Percentiles rank a stretch among this genome's conserved stretches.
Conservation (phyloP, 2,113 vertebrate species). For the Smithornis capensis region DNA sequence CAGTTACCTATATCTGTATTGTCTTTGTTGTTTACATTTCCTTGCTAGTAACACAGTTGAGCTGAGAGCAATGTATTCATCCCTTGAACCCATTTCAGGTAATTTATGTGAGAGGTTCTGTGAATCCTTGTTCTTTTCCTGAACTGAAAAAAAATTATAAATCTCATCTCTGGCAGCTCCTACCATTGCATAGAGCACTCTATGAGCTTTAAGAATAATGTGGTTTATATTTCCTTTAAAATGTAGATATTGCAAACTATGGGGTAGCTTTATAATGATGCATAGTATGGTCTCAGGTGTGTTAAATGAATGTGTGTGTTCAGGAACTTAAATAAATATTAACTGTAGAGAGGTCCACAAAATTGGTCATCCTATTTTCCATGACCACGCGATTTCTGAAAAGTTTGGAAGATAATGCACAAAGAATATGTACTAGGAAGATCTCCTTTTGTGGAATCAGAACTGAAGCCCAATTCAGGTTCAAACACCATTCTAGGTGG, state of each 20-base stretch:
- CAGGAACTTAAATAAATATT: neutral
- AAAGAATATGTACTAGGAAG: neutral
- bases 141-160: neutral
- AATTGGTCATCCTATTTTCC: neutral
- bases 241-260: conserved; percentile 31
- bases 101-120: neutral
- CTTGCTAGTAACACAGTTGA: neutral
- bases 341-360: neutral
- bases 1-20: neutral
- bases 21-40: neutral
- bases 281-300: neutral
- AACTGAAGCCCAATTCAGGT: neutral
- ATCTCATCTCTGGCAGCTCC: neutral
- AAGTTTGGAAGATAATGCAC: neutral
- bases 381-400: neutral
- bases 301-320: neutral
- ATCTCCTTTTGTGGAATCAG: neutral
- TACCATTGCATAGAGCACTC: neutral
- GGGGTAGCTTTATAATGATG: conserved; percentile 16
- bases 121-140: conserved; percentile 31
- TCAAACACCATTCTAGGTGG: neutral
- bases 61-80: neutral
- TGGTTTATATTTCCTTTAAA: conserved; percentile 42
- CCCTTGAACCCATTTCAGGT: neutral
- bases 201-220: neutral